phyloP scores from a whole-genome alignment of 2,888 invertebrate genomes.

The Cephus nigrinus region DNA sequence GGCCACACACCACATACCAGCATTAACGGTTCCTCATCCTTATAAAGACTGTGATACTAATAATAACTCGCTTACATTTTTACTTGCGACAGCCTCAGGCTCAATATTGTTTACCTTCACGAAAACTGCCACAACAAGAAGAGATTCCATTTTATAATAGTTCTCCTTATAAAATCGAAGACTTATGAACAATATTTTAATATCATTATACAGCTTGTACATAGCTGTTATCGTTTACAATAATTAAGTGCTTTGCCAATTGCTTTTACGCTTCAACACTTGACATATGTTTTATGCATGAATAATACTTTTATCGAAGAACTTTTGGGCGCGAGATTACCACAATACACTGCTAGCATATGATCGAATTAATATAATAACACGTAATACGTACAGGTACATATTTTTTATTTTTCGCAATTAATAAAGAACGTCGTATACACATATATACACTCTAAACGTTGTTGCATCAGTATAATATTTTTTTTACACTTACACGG shows the following conservation, averaged over 20 bases:
- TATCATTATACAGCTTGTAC: background rate
- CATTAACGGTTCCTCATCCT: slow-evolving; percentile 58
- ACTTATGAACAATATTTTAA: background rate
- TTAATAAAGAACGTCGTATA: slow-evolving; percentile 26
- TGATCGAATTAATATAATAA: background rate
- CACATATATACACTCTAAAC: slow-evolving; percentile 24
- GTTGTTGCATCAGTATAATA: slow-evolving; percentile 12
- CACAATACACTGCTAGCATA: background rate
- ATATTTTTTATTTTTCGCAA: slow-evolving; percentile 28
- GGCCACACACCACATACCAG: slow-evolving; percentile 57
- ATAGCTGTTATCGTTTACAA: background rate
- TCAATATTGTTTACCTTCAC: background rate
- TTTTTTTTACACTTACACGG: slow-evolving; percentile 3
- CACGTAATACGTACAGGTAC: slow-evolving; percentile 4
- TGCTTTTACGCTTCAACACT: background rate
- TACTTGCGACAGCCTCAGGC: background rate
- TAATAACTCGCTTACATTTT: background rate
- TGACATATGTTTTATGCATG: background rate
- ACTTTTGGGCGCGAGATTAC: background rate
- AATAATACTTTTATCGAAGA: background rate
- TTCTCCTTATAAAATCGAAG: background rate
- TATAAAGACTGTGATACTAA: slow-evolving; percentile 48
- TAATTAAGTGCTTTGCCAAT: slow-evolving; percentile 5
- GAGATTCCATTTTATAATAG: background rate
- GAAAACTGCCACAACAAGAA: background rate